Evolutionary conservation across 2,113 vertebrate genomes (phyloP).

Genomic region (Athene noctua): DNA sequence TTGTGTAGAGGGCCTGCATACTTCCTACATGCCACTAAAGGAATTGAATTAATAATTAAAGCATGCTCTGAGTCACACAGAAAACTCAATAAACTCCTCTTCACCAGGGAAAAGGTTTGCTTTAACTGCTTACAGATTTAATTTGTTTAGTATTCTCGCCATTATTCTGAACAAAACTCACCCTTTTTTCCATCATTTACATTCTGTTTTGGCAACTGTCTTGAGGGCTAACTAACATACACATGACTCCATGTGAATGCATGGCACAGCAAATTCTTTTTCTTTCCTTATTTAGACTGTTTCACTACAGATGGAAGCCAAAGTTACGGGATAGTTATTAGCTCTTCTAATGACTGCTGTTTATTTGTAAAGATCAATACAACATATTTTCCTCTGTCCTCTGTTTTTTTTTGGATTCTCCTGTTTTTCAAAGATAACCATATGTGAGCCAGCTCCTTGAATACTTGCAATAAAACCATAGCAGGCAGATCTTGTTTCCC

Average conservation of each 20-base stretch:
- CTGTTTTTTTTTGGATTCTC: neutral
- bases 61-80: neutral
- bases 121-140: conserved; percentile 24
- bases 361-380: neutral
- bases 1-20: neutral
- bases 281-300: neutral
- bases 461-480: neutral
- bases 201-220: neutral
- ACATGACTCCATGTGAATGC: neutral
- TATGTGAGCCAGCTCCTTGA: neutral
- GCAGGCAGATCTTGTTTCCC: neutral
- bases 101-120: neutral
- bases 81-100: conserved; percentile 11
- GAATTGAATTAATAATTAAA: neutral
- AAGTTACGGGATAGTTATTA: neutral
- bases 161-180: neutral
- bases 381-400: neutral
- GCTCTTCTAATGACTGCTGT: neutral
- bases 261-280: conserved; percentile 4
- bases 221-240: neutral
- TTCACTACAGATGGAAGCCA: neutral
- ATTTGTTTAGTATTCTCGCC: neutral
- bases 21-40: neutral
- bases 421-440: neutral
- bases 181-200: neutral